Conservation (phyloP, 2,113 vertebrate genomes). For the Sinocyclocheilus grahami region DNA sequence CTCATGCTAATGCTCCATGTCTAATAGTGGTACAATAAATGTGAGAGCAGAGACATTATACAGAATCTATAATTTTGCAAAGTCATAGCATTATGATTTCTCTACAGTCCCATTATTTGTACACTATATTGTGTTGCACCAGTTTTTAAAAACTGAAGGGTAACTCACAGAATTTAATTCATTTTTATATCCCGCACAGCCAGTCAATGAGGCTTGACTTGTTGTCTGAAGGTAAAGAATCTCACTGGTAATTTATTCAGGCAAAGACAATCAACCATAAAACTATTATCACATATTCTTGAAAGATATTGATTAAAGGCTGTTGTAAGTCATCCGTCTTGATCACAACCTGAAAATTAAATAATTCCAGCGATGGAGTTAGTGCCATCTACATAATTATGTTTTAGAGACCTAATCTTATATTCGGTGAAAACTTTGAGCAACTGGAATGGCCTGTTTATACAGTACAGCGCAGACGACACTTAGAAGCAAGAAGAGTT, state of each 20-base stretch:
- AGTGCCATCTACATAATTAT: not conserved
- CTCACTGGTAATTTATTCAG: constrained; percentile 36
- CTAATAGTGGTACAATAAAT: not conserved
- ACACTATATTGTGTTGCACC: not conserved
- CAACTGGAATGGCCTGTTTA: not conserved
- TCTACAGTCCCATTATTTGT: constrained; percentile 3
- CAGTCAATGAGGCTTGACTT: constrained; percentile 44
- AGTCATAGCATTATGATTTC: not conserved
- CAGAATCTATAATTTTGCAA: not conserved
- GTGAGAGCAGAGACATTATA: too few relatives aligned
- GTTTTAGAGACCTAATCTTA: not conserved
- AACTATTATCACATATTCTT: constrained; percentile 31
- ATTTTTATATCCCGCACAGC: constrained; percentile 27
- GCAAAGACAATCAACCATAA: constrained; percentile 44
- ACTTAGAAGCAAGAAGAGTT: not conserved
- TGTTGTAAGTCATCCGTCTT: constrained; percentile 32
- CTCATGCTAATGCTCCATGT: not conserved
- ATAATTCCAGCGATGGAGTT: constrained; percentile 1
- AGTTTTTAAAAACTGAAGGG: constrained; percentile 2
- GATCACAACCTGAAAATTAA: constrained; percentile 10
- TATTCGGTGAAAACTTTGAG: not conserved
- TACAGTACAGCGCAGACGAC: not conserved
- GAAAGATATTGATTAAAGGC: constrained; percentile 38
- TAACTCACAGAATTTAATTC: not conserved
- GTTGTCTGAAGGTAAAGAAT: constrained; percentile 39